Evolutionary conservation across 1,140 invertebrate genomes (phyloP).

Genomic region (Ectropis grisescens): DNA sequence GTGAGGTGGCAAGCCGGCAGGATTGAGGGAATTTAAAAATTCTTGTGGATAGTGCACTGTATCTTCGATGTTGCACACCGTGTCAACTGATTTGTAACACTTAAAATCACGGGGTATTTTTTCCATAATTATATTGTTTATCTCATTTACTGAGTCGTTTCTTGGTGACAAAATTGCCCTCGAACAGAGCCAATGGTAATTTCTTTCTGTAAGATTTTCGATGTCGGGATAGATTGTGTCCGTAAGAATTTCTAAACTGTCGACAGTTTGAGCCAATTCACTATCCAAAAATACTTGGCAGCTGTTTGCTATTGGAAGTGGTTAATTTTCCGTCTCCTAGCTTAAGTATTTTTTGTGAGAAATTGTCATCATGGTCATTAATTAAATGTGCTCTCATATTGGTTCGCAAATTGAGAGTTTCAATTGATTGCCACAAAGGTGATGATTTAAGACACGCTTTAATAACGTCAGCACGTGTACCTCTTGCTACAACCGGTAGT

Average conservation of each 20-base stretch:
- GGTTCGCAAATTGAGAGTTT: constrained; percentile 8
- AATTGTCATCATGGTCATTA: constrained; percentile 10
- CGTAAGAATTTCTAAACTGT: no score
- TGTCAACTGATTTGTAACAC: no score
- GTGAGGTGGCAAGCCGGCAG: constrained; percentile 13
- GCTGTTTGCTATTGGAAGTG: no score
- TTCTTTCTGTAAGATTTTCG: constrained; percentile 12
- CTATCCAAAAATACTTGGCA: no score
- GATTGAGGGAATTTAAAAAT: constrained; percentile 17
- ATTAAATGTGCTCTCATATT: constrained; percentile 3
- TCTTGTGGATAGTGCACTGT: constrained; percentile 16
- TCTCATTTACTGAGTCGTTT: constrained; percentile 15
- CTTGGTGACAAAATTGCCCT: constrained; percentile 29
- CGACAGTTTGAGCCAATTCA: no score
- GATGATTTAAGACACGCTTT: constrained; percentile 13
- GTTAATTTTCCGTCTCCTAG: no score
- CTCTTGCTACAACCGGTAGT: constrained; percentile 44
- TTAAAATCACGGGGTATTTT: no score
- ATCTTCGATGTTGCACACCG: no score
- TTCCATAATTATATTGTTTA: constrained; percentile 13
- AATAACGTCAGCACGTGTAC: constrained; percentile 22
- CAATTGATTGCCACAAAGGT: not conserved
- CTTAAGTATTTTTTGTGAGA: no score
- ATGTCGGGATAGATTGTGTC: no score
- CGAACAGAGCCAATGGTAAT: constrained; percentile 27